Evolutionary conservation across 2,888 invertebrate genomes (phyloP).

Genomic region (Polia nebulosa): DNA sequence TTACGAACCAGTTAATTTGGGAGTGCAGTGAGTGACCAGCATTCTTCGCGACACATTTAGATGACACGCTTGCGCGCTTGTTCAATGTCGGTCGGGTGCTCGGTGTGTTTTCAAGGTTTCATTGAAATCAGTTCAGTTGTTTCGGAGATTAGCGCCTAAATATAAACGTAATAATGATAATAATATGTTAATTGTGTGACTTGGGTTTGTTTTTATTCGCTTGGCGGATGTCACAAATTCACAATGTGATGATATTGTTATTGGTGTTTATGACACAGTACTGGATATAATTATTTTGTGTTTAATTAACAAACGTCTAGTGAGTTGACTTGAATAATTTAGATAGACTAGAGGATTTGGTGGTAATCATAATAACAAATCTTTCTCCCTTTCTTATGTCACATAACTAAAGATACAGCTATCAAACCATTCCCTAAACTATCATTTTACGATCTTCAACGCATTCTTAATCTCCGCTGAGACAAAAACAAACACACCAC

Average conservation of each 20-base stretch:
- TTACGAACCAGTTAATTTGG: slow-evolving; percentile 43
- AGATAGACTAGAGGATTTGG: background rate
- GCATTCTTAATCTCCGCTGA: background rate
- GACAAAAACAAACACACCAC: slow-evolving; percentile 15
- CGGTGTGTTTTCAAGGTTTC: slow-evolving; percentile 62
- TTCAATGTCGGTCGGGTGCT: slow-evolving; percentile 60
- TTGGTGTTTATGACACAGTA: background rate
- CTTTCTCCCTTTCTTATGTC: background rate
- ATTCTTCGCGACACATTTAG: slow-evolving; percentile 59
- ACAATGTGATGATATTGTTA: slow-evolving; percentile 1
- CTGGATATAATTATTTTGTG: background rate
- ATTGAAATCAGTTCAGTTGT: slow-evolving; percentile 59
- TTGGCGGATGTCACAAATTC: slow-evolving; percentile 5
- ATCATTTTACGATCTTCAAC: slow-evolving; percentile 12
- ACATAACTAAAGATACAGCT: background rate
- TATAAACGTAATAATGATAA: slow-evolving; percentile 45
- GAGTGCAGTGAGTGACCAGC: slow-evolving; percentile 43
- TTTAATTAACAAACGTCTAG: background rate
- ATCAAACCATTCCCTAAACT: background rate
- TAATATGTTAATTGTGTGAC: slow-evolving; percentile 41
- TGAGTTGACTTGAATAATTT: background rate
- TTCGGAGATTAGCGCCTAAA: slow-evolving; percentile 58
- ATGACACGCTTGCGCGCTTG: slow-evolving; percentile 51
- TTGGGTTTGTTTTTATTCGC: slow-evolving; percentile 24
- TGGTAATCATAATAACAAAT: background rate